Evolutionary conservation across 37 sponge, comb jelly and placozoan species (phyloP), one percentile per base, ranked within the genome.

Genomic region (Spongilla lacustris): DNA sequence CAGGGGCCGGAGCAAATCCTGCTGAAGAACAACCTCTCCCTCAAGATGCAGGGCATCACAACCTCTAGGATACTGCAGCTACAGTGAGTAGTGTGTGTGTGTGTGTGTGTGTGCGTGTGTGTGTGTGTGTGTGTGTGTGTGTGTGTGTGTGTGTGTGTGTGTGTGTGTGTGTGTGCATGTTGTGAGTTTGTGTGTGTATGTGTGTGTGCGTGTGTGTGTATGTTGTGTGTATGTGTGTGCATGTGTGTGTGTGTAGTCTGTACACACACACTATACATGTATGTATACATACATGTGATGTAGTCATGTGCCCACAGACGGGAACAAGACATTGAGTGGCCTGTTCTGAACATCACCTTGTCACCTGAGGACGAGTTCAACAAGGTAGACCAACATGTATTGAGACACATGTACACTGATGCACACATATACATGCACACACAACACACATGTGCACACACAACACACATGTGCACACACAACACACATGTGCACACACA

Each of bases 31-130:
- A 68, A 28, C 28, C 77, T 85, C 31, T 90, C 85, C 30, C 73
- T 94, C 67, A 80, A 80, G 77, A 86, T 81, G 68, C 94, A 94
- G 2, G 89, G 88, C 0, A 91, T 90, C 66, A 84, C 88, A 19
- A 94, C 94, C 29, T 81, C 78, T 50, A 87, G 94, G 81, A 79
- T 94, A 73, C 71, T 94, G 29, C 76, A 86, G 28, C 89, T 93
- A 28, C 83, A 50, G 90, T 89, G 31, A 38, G 81, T 72, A 4
- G 14, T 58, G 58, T 58, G 58, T 6, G 58, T 1, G 21, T 1
- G 1, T 58, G 21, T 1, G 1, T 41, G 41, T 41, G 41, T 3
- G 41, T 21, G 25, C 2, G 58, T 58, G 58, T 58, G 58, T 58
- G 58, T 58, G 58, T 58, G 58, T 17, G 58, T 19, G 58, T 58